A percentile compares a stretch with the other conserved stretches of the same genome.
These are phyloP conservation scores for Brachyistius frenatus DNA, from an alignment of 2,113 vertebrate species.

Conservation along the genomic window DNA sequence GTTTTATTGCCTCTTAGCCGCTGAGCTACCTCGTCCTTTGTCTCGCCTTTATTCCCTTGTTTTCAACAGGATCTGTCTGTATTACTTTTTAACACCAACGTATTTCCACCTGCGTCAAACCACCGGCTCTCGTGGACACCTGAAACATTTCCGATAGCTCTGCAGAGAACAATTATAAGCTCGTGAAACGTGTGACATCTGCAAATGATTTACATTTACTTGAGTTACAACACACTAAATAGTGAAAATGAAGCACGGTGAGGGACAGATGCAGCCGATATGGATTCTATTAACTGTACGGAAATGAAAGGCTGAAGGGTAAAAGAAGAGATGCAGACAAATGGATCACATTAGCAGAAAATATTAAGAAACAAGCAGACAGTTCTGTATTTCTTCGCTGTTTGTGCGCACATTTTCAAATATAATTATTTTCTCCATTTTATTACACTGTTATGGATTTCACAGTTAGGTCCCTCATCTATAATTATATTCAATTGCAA, in stretches of 20 bases:
- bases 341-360: not conserved
- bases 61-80: too few species aligned
- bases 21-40: too few species aligned
- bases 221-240: not conserved
- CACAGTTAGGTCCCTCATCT: constrained; percentile 37
- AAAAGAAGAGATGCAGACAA: not conserved
- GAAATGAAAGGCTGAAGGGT: not conserved
- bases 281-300: not conserved
- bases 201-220: not conserved
- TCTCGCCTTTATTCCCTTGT: too few species aligned
- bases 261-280: accelerated
- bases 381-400: not conserved
- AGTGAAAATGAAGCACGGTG: not conserved
- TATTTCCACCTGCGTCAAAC: not conserved
- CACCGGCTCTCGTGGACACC: not conserved
- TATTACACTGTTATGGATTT: constrained; percentile 33
- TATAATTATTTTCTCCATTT: constrained; percentile 3
- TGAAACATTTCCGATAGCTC: not conserved
- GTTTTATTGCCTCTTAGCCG: constrained; percentile 24
- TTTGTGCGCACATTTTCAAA: constrained; percentile 3
- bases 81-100: too few species aligned
- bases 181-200: not conserved
- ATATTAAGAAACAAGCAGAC: not conserved
- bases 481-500: constrained; percentile 41
- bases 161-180: not conserved